These are phyloP conservation scores for Oophaga pumilio DNA, from an alignment of 2,113 vertebrate species.

Conservation along the genomic window DNA sequence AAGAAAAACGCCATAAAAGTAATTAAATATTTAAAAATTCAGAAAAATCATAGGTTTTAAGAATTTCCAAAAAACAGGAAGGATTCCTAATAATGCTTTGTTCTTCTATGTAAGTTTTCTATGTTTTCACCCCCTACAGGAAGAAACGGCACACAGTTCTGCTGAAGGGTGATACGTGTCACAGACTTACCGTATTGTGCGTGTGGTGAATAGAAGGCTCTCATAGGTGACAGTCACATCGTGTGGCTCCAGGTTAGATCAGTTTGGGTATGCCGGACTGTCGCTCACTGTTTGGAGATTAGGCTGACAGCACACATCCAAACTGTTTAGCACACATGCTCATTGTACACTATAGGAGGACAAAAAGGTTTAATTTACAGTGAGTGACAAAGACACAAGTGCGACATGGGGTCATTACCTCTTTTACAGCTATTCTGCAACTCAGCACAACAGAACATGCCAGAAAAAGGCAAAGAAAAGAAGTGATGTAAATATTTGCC, in stretches of 20 bases:
- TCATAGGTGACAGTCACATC: constrained; percentile 35
- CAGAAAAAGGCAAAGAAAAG: constrained; percentile 47
- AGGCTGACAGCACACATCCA: constrained; percentile 72
- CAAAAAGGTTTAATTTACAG: constrained; percentile 74
- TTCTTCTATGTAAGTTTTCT: not conserved
- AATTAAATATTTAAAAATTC: no score
- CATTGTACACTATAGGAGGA: constrained; percentile 69
- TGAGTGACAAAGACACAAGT: constrained; percentile 73
- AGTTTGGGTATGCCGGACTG: constrained; percentile 4
- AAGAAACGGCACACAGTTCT: not conserved
- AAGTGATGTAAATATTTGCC: constrained; percentile 1
- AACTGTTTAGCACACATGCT: constrained; percentile 67
- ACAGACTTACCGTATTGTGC: constrained; percentile 37
- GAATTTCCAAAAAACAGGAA: no score
- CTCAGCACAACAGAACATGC: constrained; percentile 63
- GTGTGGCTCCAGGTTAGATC: constrained; percentile 24
- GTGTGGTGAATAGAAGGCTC: not conserved
- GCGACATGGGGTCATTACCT: constrained; percentile 71
- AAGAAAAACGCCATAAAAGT: no score
- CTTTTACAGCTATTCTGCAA: constrained; percentile 67
- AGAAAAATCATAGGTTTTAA: no score
- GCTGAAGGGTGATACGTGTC: not conserved
- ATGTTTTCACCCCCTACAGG: not conserved
- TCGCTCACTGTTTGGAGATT: constrained; percentile 60
- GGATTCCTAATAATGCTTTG: no score